phyloP scores from a whole-genome alignment of 2,888 invertebrate genomes.

The Crematogaster levior region DNA sequence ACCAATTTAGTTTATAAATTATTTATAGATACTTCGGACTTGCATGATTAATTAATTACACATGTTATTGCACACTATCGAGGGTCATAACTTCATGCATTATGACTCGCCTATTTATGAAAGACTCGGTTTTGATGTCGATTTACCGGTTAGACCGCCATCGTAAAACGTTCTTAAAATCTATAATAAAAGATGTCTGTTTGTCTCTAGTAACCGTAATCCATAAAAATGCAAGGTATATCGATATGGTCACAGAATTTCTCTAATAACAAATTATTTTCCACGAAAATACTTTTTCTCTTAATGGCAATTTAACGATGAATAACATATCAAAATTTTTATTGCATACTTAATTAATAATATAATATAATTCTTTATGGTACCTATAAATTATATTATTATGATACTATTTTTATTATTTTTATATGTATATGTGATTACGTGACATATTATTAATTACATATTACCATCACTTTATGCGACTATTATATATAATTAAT shows the following conservation, averaged over 20 bases:
- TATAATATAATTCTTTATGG: not conserved
- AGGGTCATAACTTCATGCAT: not conserved
- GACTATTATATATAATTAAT: not conserved
- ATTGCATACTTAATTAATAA: not conserved
- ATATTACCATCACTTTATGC: not conserved
- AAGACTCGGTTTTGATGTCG: not conserved
- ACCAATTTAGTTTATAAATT: constrained; percentile 17
- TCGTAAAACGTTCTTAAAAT: constrained; percentile 25
- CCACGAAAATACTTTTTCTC: not conserved
- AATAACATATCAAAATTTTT: not conserved
- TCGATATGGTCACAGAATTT: not conserved
- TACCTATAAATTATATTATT: not conserved
- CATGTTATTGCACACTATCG: constrained; percentile 12
- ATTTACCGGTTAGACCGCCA: not conserved
- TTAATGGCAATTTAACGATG: not conserved
- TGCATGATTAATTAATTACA: constrained; percentile 15
- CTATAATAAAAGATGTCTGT: constrained; percentile 2
- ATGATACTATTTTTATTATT: not conserved
- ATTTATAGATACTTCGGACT: constrained; percentile 14
- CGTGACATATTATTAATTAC: not conserved
- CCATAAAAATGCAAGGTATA: not conserved
- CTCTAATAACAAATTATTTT: constrained; percentile 6
- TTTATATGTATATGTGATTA: not conserved
- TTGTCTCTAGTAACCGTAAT: not conserved
- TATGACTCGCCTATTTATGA: constrained; percentile 15